These are phyloP conservation scores for Littorina saxatilis DNA, from an alignment of 1,140 invertebrate species.

Conservation along the genomic window DNA sequence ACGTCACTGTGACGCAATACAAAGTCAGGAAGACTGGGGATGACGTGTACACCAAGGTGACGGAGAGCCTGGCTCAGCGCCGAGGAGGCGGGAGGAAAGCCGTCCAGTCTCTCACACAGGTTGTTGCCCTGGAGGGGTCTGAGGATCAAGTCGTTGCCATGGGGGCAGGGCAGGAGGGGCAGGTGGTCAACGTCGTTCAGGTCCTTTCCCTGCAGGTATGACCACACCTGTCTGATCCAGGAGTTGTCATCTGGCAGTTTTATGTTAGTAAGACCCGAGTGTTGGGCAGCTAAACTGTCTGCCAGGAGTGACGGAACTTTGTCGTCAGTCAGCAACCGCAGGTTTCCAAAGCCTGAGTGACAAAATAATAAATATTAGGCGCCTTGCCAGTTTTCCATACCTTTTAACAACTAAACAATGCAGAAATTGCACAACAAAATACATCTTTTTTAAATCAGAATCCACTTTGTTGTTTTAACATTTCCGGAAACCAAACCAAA, in stretches of 20 bases:
- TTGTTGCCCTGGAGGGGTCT: slow-evolving; percentile 1
- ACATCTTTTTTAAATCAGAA: no score
- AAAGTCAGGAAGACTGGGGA: background rate
- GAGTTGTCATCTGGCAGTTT: background rate
- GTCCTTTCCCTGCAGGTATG: background rate
- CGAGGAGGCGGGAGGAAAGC: slow-evolving; percentile 3
- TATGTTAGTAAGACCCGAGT: background rate
- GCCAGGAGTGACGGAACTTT: background rate
- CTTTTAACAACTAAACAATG: no score
- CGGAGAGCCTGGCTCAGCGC: background rate
- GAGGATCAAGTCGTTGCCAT: background rate
- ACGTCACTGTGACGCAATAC: slow-evolving; percentile 5
- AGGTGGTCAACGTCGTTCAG: background rate
- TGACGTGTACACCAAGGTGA: slow-evolving; percentile 14
- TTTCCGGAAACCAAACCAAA: no score
- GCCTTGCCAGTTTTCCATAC: no score
- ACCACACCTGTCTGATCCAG: slow-evolving; percentile 16
- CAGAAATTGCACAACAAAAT: no score
- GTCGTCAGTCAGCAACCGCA: background rate
- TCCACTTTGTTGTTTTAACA: no score
- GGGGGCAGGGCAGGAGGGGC: slow-evolving; percentile 6
- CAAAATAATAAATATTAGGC: no score
- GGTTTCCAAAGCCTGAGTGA: background rate
- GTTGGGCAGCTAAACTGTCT: background rate
- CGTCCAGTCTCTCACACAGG: background rate